Percentiles rank a stretch among this genome's conserved stretches.
phyloP scores from a whole-genome alignment of 2,888 invertebrate species.

The Entomobrya proxima region DNA sequence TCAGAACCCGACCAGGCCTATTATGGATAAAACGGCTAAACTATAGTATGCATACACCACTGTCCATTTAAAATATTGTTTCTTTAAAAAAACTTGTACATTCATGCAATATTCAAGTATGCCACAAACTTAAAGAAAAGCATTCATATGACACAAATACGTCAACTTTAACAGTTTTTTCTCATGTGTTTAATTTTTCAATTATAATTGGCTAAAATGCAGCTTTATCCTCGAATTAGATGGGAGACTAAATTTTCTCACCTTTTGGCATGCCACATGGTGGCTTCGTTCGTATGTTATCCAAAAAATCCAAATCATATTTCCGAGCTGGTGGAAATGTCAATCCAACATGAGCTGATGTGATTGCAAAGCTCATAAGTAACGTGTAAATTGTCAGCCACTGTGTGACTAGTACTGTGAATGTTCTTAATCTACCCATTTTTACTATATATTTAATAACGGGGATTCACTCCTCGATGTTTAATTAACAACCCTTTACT shows the following conservation, averaged over 20 bases:
- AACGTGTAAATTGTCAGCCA: slow-evolving; percentile 16
- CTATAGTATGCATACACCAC: background rate
- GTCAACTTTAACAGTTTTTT: slow-evolving; percentile 1
- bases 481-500: background rate
- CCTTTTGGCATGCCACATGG: slow-evolving; percentile 98
- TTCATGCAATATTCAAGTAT: background rate
- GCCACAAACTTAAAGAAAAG: background rate
- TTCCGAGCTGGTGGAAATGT: slow-evolving; percentile 93
- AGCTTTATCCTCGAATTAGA: background rate
- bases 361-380: slow-evolving; percentile 30
- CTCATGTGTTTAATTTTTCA: background rate
- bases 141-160: slow-evolving; percentile 33
- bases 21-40: background rate
- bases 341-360: slow-evolving; percentile 85
- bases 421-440: slow-evolving; percentile 52
- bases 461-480: background rate
- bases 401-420: slow-evolving; percentile 9
- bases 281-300: slow-evolving; percentile 90
- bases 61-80: slow-evolving; percentile 13
- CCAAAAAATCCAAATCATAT: slow-evolving; percentile 94
- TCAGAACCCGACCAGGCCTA: background rate
- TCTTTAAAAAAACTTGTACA: background rate
- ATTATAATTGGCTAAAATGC: background rate
- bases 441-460: background rate
- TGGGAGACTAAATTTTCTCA: slow-evolving; percentile 78